Evolutionary conservation across 2,113 vertebrate genomes (phyloP), one percentile per base, ranked within the genome.

Genomic region (Saccopteryx bilineata): DNA sequence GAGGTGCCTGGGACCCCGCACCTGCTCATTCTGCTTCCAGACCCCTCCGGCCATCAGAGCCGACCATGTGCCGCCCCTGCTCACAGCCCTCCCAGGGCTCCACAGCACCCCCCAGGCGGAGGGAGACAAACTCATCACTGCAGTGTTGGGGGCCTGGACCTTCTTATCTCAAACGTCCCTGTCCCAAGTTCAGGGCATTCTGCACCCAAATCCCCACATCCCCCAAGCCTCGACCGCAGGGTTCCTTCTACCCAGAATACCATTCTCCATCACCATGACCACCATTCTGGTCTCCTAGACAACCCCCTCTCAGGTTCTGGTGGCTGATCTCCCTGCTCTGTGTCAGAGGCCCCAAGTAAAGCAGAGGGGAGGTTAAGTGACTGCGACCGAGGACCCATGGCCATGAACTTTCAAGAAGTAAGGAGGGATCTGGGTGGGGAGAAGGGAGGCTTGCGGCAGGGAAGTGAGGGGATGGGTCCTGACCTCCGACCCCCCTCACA

Each of bases 361-460:
- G 65, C 54, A 80, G n/a, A 66, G 54, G 31, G 31, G 39, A 85
- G 48, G 71, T 11, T 75, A 12, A 26, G 56, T 10, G 7, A 2
- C 6, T 2, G 19, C 28, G 1, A 28, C 54, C 23, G 23, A 17
- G 65, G n/a, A 31, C 13, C 39, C 31, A 95, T 92, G 95, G 92
- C 92, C 2, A 94, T 97, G 97, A 97, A 96, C 93, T 95, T 97
- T 0, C 97, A 98, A 61, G 97, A 97, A 86, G 97, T 97, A 69
- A 96, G 94, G 9, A 85, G 87, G 23, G 91, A 17, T 12, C 65
- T 7, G 7, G 61, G 61, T 6, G 2, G 82, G 85, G 33, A 14
- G 39, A 5, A 4, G 19, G 72, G 52, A 2, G 75, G 56, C 2
- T 0, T 28, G 9, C 18, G 48, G 61, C 8, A 3, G 12, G 74